Base-by-base conservation (phyloP, 2,888 invertebrate species). In the Drosophila cyrtoloma region DNA sequence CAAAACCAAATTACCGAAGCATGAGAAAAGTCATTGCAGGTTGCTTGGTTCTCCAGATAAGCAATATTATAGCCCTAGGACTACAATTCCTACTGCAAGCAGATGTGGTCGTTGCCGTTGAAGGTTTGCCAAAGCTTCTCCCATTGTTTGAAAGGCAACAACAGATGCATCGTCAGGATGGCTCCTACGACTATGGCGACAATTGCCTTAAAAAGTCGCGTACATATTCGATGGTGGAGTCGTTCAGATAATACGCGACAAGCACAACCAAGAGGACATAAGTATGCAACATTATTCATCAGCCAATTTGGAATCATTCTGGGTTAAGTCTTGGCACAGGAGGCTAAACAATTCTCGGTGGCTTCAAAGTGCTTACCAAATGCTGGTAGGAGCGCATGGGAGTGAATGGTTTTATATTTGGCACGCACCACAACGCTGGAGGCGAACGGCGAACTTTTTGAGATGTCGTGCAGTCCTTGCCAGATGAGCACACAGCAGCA, bases 401-500 rank as follows among this genome's bases (percentile, higher is more conserved):
- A 35, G 14, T 35, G 14, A 35, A 35, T 35, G 0, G 14, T 37
- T 16, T 37, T 37, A 37, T n/a, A 42, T n/a, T n/a, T 42, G n/a
- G 9, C n/a, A n/a, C 39, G 4, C 39, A 9, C 22, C 22, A n/a
- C 9, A 9, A 39, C n/a, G 39, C n/a, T n/a, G 10, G 10, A 42
- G 42, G n/a, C 10, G 7, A 39, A 39, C 10, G 42, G n/a, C 42
- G 10, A 44, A 44, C 44, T n/a, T 44, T n/a, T 22, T 22, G 1
- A 44, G 44, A 6, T 44, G 44, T 12, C n/a, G n/a, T 42, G n/a
- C 22, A 12, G 44, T 44, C 44, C 44, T 44, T 44, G 44, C 12
- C 44, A 44, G n/a, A 22, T 44, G 6, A 44, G n/a, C 44, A 44
- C 44, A 44, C 44, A n/a, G n/a, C 12, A 12, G 56, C 60, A 58